Conservation (phyloP, 2,888 invertebrate species). For the Odontocerum albicorne region DNA sequence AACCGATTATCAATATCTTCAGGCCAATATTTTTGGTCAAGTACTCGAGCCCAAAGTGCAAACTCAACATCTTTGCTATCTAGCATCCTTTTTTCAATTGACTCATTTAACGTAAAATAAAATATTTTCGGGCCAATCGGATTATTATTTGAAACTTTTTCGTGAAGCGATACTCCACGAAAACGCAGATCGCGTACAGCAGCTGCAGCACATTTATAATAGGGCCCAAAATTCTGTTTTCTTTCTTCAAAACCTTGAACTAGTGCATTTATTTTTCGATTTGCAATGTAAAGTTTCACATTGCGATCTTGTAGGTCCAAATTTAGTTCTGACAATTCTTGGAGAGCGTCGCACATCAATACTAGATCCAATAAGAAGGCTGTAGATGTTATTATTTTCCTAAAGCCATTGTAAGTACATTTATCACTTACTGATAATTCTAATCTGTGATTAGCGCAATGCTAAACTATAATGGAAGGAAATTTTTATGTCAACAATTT, state of each 20-base stretch:
- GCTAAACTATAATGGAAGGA: constrained; percentile 4
- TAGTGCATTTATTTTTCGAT: background rate
- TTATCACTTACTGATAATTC: constrained; percentile 5
- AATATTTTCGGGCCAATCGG: background rate
- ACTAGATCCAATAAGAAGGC: background rate
- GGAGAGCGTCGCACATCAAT: too few species aligned
- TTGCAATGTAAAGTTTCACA: too few species aligned
- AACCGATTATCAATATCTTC: too few species aligned
- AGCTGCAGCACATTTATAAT: too few species aligned
- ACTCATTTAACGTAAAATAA: background rate
- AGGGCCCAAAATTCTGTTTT: too few species aligned
- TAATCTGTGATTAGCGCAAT: constrained; percentile 11
- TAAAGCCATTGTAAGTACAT: background rate
- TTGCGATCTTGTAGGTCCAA: too few species aligned
- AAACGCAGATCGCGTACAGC: too few species aligned
- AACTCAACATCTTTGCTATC: constrained; percentile 5
- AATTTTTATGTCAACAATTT: background rate
- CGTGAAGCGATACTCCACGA: too few species aligned
- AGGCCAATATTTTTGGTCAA: too few species aligned
- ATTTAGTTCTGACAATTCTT: too few species aligned
- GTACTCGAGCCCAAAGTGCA: too few species aligned
- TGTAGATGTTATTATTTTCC: background rate
- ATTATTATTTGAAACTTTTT: background rate
- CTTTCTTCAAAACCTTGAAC: background rate
- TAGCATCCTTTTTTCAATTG: background rate